Conservation (phyloP, 1,140 invertebrate species). For the Panagrolaimus sp. region DNA sequence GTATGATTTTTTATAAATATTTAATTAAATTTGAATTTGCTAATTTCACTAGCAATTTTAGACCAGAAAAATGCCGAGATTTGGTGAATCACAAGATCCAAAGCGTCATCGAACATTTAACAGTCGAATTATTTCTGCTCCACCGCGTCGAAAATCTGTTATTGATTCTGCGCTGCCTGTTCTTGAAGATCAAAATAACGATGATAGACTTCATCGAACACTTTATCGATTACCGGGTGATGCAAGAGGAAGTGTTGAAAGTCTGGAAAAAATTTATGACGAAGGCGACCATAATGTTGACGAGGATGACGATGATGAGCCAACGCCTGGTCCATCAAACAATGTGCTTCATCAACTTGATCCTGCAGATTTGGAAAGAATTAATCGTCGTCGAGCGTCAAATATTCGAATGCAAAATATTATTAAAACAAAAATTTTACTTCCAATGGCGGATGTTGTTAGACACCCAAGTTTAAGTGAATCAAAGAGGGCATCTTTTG, state of each 20-base stretch:
- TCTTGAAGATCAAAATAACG: background rate
- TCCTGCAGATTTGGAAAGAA: background rate
- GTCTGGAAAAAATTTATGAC: background rate
- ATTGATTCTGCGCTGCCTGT: background rate
- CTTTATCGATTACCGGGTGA: constrained; percentile 2
- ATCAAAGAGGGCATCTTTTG: too few species aligned
- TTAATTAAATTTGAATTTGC: too few species aligned
- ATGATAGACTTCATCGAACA: constrained; percentile 8
- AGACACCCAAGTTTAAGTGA: background rate
- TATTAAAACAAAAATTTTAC: background rate
- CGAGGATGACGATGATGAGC: background rate
- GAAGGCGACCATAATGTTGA: background rate
- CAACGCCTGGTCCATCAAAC: too few species aligned
- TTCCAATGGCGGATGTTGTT: background rate
- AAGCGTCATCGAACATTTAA: background rate
- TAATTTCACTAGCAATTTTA: too few species aligned
- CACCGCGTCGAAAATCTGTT: background rate
- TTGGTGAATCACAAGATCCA: too few species aligned
- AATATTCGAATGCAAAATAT: background rate
- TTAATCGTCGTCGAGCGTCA: background rate
- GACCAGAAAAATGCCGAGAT: too few species aligned
- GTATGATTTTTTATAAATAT: too few species aligned
- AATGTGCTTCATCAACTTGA: too few species aligned
- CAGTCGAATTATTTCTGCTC: background rate
- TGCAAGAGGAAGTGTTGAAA: background rate